A percentile compares a stretch with the other conserved stretches of the same genome.
Evolutionary conservation across 2,113 vertebrate species (phyloP).

Genomic region (Sclerurus mexicanus): DNA sequence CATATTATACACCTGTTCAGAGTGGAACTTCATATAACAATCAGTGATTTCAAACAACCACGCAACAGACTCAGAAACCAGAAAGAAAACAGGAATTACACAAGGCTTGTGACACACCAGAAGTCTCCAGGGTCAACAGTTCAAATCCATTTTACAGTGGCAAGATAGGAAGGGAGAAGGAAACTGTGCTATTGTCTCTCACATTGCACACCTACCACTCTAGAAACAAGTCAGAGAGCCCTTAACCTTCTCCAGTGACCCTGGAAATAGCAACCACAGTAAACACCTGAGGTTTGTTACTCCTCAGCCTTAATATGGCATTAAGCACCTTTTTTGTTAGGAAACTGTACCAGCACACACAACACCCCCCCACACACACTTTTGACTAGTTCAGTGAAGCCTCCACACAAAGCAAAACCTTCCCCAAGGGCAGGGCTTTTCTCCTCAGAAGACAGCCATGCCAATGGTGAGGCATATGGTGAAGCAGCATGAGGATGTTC

Average conservation of each 20-base stretch:
- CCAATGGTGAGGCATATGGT: not conserved
- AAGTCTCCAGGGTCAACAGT: not conserved
- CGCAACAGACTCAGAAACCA: not conserved
- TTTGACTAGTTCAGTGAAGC: not conserved
- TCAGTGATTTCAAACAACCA: not conserved
- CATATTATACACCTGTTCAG: not conserved
- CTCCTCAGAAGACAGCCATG: not conserved
- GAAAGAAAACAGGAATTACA: not conserved
- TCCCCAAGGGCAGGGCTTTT: not conserved
- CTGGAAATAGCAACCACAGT: not conserved
- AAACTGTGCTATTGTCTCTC: not conserved
- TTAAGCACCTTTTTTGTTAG: not conserved
- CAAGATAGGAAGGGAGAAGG: not conserved
- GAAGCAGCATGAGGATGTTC: slow-evolving; percentile 9
- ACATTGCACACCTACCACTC: not conserved
- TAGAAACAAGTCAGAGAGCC: not conserved
- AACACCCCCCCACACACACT: not conserved
- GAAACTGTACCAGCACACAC: not conserved
- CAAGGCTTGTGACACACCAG: not conserved
- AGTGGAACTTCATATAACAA: not conserved
- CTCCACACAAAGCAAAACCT: not conserved
- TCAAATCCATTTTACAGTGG: not conserved
- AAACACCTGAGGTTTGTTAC: not conserved
- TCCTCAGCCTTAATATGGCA: not conserved
- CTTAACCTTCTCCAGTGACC: not conserved